These are phyloP conservation scores for Sebastes iracundus DNA, from an alignment of 2,797 vertebrate species.

Conservation along the genomic window DNA sequence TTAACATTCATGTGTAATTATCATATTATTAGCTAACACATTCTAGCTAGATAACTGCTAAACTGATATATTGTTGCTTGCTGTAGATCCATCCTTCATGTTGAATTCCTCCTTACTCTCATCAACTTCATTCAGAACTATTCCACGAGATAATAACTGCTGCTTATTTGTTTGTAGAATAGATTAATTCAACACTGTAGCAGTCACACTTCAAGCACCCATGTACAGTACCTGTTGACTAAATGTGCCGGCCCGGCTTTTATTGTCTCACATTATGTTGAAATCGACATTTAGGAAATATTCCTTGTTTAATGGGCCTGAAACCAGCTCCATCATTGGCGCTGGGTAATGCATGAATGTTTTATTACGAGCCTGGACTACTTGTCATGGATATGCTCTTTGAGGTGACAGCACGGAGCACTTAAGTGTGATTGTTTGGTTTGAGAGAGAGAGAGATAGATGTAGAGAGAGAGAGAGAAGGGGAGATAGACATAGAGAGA, in stretches of 20 bases:
- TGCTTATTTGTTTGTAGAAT: not conserved
- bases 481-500: constrained; percentile 30
- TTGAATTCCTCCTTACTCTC: not conserved
- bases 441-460: constrained; percentile 13
- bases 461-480: not conserved
- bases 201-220: not conserved
- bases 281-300: constrained; percentile 3
- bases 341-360: constrained; percentile 11
- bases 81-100: not conserved
- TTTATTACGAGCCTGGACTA: constrained; percentile 17
- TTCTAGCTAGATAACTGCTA: not conserved
- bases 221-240: not conserved
- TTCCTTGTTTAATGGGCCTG: constrained; percentile 30
- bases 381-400: constrained; percentile 33
- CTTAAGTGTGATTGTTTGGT: constrained; percentile 62
- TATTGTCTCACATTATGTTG: constrained; percentile 13
- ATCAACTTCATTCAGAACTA: not conserved
- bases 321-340: constrained; percentile 26
- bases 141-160: accelerated
- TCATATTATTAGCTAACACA: not conserved
- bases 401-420: constrained; percentile 42
- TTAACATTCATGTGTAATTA: not conserved
- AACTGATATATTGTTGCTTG: not conserved
- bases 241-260: not conserved
- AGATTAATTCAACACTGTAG: not conserved